These are phyloP conservation scores for Pollenia amentaria DNA, from an alignment of 2,888 invertebrate species.

Conservation along the genomic window DNA sequence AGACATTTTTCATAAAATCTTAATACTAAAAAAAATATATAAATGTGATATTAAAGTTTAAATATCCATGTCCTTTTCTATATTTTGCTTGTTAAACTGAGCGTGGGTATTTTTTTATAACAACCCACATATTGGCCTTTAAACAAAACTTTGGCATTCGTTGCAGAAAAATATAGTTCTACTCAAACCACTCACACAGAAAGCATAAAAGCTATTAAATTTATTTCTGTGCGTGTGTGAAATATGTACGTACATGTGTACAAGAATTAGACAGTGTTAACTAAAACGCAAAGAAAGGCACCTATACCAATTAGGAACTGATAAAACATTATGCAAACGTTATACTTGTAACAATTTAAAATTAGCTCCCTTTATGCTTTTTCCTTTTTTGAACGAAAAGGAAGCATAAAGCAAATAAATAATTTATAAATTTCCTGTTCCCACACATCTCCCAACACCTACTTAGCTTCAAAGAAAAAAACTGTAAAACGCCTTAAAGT, in stretches of 20 bases:
- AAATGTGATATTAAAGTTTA: neutral
- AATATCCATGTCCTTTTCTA: conserved; percentile 38
- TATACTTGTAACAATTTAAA: conserved; percentile 18
- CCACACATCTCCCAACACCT: conserved; percentile 1
- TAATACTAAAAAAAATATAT: too few species aligned
- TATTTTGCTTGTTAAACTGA: neutral
- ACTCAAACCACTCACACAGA: neutral
- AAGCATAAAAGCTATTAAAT: neutral
- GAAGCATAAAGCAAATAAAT: conserved; percentile 32
- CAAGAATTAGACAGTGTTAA: too few species aligned
- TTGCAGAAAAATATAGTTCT: neutral
- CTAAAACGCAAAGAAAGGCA: too few species aligned
- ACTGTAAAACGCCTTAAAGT: conserved; percentile 62
- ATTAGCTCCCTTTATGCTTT: too few species aligned
- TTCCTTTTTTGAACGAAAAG: too few species aligned
- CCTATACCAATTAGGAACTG: too few species aligned
- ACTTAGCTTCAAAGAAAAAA: conserved; percentile 6
- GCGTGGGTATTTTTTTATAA: conserved; percentile 34
- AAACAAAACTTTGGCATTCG: conserved; percentile 57
- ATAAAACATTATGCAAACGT: neutral
- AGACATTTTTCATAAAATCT: too few species aligned
- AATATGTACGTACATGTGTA: too few species aligned
- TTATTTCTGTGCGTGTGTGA: neutral
- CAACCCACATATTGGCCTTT: conserved; percentile 67
- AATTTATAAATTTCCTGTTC: conserved; percentile 47